Evolutionary conservation across 35 echinoderm and acorn worm genomes (phyloP).

Genomic region (Strongylocentrotus purpuratus): DNA sequence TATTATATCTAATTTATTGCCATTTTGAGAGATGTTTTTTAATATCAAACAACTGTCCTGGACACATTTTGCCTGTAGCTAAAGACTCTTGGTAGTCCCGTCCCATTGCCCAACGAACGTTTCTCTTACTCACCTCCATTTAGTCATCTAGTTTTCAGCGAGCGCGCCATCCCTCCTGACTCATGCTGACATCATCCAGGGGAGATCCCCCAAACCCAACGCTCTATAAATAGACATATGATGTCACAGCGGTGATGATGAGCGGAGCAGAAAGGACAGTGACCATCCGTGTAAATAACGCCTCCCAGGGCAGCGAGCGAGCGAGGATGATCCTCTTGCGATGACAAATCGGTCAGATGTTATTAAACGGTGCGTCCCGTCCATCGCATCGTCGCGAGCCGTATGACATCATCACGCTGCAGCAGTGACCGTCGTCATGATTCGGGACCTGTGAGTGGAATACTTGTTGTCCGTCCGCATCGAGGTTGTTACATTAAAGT

Average conservation of each 20-base stretch:
- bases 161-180: neutral
- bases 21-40: too few species aligned
- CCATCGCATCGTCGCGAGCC: neutral
- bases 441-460: neutral
- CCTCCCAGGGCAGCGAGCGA: slow-evolving; percentile 32
- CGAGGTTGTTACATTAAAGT: neutral
- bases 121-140: neutral
- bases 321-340: neutral
- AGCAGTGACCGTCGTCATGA: neutral
- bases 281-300: slow-evolving; percentile 32
- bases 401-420: neutral
- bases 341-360: slow-evolving; percentile 40
- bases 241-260: slow-evolving; percentile 10
- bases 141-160: neutral
- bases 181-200: slow-evolving; percentile 33
- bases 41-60: neutral
- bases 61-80: neutral
- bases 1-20: too few species aligned
- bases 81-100: neutral
- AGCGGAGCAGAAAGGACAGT: slow-evolving; percentile 47
- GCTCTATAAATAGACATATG: slow-evolving; percentile 20
- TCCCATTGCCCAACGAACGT: neutral
- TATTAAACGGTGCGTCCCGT: slow-evolving; percentile 14
- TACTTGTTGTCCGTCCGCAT: neutral
- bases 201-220: neutral